A percentile compares a stretch with the other conserved stretches of the same genome.
Conservation (phyloP, 2,113 vertebrate genomes). For the Colossoma macropomum region DNA sequence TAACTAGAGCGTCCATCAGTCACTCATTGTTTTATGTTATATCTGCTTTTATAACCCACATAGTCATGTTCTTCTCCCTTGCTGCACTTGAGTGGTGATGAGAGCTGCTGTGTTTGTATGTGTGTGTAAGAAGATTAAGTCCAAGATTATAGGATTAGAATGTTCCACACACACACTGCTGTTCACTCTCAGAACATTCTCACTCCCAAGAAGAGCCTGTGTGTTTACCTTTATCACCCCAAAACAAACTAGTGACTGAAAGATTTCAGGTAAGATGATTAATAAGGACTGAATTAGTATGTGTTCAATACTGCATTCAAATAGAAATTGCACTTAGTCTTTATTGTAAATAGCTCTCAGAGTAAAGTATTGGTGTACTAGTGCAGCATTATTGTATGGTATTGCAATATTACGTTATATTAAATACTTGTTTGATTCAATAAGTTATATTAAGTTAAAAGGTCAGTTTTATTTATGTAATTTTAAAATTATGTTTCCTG, state of each 20-base stretch:
- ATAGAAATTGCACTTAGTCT: too few species aligned
- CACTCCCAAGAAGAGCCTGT: background rate
- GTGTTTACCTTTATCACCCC: background rate
- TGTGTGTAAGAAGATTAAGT: conserved; percentile 61
- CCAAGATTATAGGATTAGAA: conserved; percentile 70
- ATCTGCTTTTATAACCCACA: background rate
- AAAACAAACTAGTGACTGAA: background rate
- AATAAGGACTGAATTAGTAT: background rate
- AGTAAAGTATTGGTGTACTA: too few species aligned
- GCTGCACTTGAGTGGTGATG: background rate
- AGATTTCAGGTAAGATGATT: background rate
- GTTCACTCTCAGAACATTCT: conserved; percentile 9
- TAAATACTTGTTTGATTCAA: too few species aligned
- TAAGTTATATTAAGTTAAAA: background rate
- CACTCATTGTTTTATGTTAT: background rate
- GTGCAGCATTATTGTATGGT: too few species aligned
- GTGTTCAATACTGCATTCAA: too few species aligned
- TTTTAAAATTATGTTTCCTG: too few species aligned
- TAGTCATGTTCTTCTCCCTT: background rate
- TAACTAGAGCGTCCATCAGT: too few species aligned
- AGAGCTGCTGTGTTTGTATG: conserved; percentile 28
- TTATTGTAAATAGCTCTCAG: too few species aligned
- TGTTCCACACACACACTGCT: conserved; percentile 55
- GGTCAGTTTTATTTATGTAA: background rate
- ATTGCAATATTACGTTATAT: too few species aligned